Percentiles rank a stretch among this genome's conserved stretches.
These are phyloP conservation scores for Cynodonichthys magdalenae DNA, from an alignment of 2,797 vertebrate genomes.

Conservation along the genomic window DNA sequence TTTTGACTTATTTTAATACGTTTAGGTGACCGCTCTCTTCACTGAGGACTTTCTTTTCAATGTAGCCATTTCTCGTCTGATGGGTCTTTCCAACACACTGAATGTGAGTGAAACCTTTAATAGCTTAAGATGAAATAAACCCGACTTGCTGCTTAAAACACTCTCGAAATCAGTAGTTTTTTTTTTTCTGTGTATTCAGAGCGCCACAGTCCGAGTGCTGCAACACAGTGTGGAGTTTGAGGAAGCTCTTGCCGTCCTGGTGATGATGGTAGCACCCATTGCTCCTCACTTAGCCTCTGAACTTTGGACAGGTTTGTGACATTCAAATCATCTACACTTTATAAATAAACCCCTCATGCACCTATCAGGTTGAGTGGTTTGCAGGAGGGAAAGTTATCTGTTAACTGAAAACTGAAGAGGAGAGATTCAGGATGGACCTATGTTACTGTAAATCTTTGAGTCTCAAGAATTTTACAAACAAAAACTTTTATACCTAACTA, in stretches of 20 bases:
- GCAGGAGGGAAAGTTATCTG: neutral
- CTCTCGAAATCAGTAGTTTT: conserved; percentile 8
- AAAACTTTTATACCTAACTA: neutral
- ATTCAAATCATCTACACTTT: neutral
- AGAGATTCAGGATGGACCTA: neutral
- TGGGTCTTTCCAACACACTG: conserved; percentile 90
- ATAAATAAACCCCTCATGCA: neutral
- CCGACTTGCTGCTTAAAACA: neutral
- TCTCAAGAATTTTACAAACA: neutral
- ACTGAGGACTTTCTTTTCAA: conserved; percentile 92
- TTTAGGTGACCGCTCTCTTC: conserved; percentile 89
- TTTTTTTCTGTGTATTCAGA: conserved; percentile 71
- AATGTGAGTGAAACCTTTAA: conserved; percentile 76
- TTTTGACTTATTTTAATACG: conserved; percentile 9
- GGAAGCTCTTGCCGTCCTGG: conserved; percentile 87
- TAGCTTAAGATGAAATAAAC: neutral
- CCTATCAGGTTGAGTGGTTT: neutral
- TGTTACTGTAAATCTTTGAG: neutral
- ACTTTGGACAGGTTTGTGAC: conserved; percentile 92
- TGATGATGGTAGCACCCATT: conserved; percentile 91
- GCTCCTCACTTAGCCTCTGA: conserved; percentile 93
- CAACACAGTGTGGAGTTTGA: conserved; percentile 93
- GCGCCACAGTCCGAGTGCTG: conserved; percentile 78
- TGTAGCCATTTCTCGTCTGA: conserved; percentile 89
- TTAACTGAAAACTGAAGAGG: neutral